Conservation (phyloP, 2,797 vertebrate species). For the Crypturellus tataupa region DNA sequence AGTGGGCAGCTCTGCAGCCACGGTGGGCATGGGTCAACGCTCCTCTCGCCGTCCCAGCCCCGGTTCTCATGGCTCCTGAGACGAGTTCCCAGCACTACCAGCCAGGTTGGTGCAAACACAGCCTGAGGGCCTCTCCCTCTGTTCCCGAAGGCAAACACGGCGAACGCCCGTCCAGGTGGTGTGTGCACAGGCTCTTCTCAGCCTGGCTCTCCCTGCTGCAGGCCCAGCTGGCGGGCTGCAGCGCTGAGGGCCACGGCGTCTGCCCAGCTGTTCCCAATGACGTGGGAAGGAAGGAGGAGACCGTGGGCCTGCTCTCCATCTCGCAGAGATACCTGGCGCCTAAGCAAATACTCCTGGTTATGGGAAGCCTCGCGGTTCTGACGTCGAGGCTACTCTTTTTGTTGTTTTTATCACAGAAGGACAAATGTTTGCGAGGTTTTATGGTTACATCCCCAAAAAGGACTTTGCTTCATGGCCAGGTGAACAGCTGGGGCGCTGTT, state of each 20-base stretch:
- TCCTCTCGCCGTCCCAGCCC: neutral
- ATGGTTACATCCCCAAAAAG: neutral
- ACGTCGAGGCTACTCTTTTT: neutral
- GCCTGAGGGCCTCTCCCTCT: neutral
- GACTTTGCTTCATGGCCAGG: slow-evolving; percentile 63
- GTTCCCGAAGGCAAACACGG: neutral
- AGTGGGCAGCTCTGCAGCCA: neutral
- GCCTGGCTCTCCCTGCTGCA: neutral
- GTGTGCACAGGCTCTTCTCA: neutral
- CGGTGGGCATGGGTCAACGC: rapidly evolving
- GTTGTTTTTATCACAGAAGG: slow-evolving; percentile 8
- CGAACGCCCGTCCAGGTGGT: neutral
- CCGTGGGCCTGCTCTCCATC: neutral
- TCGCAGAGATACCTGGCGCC: neutral
- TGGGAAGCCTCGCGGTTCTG: neutral
- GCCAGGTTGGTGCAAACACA: neutral
- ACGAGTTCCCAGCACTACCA: neutral
- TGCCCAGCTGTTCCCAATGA: neutral
- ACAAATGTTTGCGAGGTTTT: neutral
- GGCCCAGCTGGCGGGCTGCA: neutral
- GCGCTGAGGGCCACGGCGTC: neutral
- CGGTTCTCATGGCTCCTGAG: neutral
- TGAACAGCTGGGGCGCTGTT: neutral
- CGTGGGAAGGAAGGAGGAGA: neutral
- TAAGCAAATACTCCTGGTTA: neutral